Percentiles rank a stretch among this genome's conserved stretches.
These are phyloP conservation scores for Amphipoea oculea DNA, from an alignment of 2,888 invertebrate species.

Conservation along the genomic window DNA sequence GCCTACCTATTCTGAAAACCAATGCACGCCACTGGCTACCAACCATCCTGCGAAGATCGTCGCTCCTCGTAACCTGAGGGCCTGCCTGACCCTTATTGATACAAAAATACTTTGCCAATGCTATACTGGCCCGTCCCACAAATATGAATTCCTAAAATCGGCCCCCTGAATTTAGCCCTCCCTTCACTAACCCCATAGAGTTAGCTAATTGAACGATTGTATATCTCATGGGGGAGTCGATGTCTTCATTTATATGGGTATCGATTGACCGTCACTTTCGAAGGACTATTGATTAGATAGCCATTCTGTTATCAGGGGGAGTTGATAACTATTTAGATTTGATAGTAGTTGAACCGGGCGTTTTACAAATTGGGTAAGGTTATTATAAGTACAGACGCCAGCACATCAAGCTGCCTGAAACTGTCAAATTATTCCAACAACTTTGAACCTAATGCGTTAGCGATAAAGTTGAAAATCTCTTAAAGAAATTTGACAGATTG, in stretches of 20 bases:
- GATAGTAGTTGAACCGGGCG: neutral
- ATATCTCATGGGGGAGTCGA: slow-evolving; percentile 57
- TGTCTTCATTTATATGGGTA: slow-evolving; percentile 74
- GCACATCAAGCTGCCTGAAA: too few species aligned
- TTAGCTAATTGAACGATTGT: slow-evolving; percentile 65
- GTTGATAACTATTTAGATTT: slow-evolving; percentile 9
- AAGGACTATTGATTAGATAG: slow-evolving; percentile 73
- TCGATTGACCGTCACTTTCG: slow-evolving; percentile 66
- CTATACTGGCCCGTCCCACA: neutral
- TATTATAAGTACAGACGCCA: too few species aligned
- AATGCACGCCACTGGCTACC: too few species aligned
- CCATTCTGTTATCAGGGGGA: slow-evolving; percentile 3
- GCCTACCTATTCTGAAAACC: too few species aligned
- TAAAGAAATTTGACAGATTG: too few species aligned
- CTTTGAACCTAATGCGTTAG: too few species aligned
- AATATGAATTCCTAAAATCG: slow-evolving; percentile 31
- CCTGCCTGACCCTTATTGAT: neutral
- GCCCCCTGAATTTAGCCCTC: slow-evolving; percentile 31
- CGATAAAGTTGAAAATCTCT: too few species aligned
- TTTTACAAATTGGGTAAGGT: neutral
- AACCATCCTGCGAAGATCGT: too few species aligned
- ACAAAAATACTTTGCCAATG: neutral
- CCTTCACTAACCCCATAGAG: slow-evolving; percentile 44
- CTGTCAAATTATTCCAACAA: too few species aligned
- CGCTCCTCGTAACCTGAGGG: too few species aligned